phyloP scores from a whole-genome alignment of 2,888 invertebrate species.

The Netelia melanura region DNA sequence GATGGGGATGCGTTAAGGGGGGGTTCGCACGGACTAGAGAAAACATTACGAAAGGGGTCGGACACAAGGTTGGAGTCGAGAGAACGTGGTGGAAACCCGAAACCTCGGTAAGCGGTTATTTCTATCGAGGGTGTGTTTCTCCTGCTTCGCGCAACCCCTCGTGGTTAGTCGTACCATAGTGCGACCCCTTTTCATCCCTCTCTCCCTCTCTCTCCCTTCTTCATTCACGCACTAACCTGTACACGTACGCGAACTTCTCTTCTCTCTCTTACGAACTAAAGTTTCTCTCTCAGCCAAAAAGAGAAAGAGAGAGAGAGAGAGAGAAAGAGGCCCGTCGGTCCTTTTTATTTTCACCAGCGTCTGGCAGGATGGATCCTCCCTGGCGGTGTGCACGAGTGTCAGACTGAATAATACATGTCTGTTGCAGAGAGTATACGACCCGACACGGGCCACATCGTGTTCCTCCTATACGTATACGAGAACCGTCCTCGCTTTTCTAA shows the following conservation, averaged over 20 bases:
- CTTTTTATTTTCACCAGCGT: slow-evolving; percentile 66
- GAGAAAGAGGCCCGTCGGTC: slow-evolving; percentile 55
- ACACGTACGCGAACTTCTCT: slow-evolving; percentile 21
- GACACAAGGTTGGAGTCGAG: slow-evolving; percentile 14
- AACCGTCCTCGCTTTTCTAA: slow-evolving; percentile 31
- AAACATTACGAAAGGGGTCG: slow-evolving; percentile 31
- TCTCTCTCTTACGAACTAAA: slow-evolving; percentile 1
- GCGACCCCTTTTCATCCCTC: slow-evolving; percentile 56
- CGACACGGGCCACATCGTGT: slow-evolving; percentile 76
- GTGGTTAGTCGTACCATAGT: slow-evolving; percentile 62
- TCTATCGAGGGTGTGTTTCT: slow-evolving; percentile 60
- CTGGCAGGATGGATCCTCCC: slow-evolving; percentile 72
- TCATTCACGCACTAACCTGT: background rate
- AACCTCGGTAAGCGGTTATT: slow-evolving; percentile 69
- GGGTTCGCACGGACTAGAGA: slow-evolving; percentile 17
- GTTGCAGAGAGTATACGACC: slow-evolving; percentile 76
- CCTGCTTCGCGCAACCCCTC: slow-evolving; percentile 40
- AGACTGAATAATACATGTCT: slow-evolving; percentile 83
- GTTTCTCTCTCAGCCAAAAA: background rate
- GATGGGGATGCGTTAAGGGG: background rate
- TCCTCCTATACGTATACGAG: slow-evolving; percentile 58
- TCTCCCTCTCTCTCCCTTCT: slow-evolving; percentile 26
- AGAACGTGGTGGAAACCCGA: slow-evolving; percentile 49
- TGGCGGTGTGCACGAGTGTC: slow-evolving; percentile 78
- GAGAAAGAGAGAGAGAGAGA: slow-evolving; percentile 6